A percentile compares a stretch with the other conserved stretches of the same genome.
phyloP scores from a whole-genome alignment of 2,113 vertebrate genomes.

The Protobothrops mucrosquamatus region DNA sequence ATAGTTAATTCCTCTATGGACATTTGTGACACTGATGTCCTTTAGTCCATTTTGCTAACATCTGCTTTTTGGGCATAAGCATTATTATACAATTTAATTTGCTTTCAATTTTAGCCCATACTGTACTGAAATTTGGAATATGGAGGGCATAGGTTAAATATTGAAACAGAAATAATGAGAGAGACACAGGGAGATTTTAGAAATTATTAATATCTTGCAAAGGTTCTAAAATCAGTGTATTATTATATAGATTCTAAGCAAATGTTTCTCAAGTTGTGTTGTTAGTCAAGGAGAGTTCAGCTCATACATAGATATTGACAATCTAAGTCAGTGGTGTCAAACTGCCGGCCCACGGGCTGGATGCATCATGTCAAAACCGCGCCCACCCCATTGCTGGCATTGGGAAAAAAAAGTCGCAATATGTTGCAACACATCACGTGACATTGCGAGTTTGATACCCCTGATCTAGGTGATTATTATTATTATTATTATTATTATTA shows the following conservation, averaged over 20 bases:
- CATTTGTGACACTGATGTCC: not conserved
- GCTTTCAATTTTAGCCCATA: not conserved
- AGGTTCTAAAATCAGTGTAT: not conserved
- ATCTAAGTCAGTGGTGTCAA: not conserved
- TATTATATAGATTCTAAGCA: not conserved
- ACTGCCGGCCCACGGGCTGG: no score
- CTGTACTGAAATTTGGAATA: not conserved
- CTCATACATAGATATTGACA: not conserved
- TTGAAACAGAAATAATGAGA: not conserved
- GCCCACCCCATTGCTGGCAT: no score
- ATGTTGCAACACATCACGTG: no score
- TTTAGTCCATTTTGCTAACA: conserved; percentile 5
- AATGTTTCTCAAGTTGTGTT: not conserved
- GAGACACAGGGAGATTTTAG: not conserved
- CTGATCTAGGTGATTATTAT: not conserved
- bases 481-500: no score
- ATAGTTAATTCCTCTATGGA: conserved; percentile 2
- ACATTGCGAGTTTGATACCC: no score
- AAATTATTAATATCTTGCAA: not conserved
- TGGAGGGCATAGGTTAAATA: not conserved
- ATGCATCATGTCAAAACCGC: no score
- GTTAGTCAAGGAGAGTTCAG: not conserved
- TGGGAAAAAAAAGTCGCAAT: no score
- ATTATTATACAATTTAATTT: not conserved
- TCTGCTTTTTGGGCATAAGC: not conserved